These are phyloP conservation scores for Patagioenas fasciata DNA, from an alignment of 2,113 vertebrate species.

Conservation along the genomic window DNA sequence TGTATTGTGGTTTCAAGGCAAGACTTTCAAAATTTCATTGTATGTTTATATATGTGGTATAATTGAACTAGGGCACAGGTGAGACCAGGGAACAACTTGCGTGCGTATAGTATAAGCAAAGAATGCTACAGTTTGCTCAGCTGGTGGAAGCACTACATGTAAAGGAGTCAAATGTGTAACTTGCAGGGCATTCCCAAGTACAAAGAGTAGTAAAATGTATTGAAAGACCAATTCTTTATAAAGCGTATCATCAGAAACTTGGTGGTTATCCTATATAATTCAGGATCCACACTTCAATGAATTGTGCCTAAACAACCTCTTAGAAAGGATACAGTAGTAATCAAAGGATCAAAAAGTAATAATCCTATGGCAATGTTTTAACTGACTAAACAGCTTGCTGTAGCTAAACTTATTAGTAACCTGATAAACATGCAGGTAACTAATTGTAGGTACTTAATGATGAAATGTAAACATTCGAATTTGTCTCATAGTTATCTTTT, in stretches of 20 bases:
- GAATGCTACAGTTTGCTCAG: background rate
- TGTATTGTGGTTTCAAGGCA: slow-evolving; percentile 17
- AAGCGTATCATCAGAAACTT: background rate
- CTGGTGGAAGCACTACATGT: background rate
- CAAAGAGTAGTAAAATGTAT: background rate
- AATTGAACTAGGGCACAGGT: background rate
- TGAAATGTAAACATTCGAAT: slow-evolving; percentile 21
- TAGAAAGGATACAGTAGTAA: background rate
- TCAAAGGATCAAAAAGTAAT: slow-evolving; percentile 24
- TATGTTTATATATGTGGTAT: background rate
- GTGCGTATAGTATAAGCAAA: background rate
- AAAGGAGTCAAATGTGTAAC: background rate
- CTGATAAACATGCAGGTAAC: slow-evolving; percentile 32
- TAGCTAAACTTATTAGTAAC: slow-evolving; percentile 47
- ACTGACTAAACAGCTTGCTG: slow-evolving; percentile 13
- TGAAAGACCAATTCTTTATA: background rate
- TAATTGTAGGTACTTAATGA: slow-evolving; percentile 45
- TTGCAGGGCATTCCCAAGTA: background rate
- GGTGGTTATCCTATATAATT: background rate
- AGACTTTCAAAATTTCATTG: background rate
- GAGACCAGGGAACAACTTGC: background rate
- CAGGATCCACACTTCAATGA: background rate
- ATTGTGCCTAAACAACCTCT: background rate
- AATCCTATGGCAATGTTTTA: background rate
- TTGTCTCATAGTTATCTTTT: slow-evolving; percentile 22